Evolutionary conservation across 2,888 invertebrate genomes (phyloP), one percentile per base, ranked within the genome.

Genomic region (Lasioglossum vierecki): DNA sequence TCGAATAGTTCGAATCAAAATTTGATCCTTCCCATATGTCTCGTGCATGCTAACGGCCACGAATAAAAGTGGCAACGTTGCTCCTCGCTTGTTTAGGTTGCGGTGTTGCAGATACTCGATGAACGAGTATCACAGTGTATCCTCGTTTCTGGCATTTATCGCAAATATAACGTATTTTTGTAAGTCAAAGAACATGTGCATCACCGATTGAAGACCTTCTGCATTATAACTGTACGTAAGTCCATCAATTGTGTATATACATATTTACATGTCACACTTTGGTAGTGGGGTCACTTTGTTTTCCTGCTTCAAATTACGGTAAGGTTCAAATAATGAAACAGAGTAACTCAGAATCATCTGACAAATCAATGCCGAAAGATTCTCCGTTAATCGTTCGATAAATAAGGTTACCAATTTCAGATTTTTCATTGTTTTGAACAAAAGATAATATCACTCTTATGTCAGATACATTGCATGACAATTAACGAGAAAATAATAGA

Each of bases 81-180:
- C 91, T 77, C 30, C 81, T 89, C 90, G 88, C 90, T 91, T 92
- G 91, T 90, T 93, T 89, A 90, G 85, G 83, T 85, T 90, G 93
- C 93, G 89, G 86, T 85, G 93, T 92, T 93, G 92, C 89, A 91
- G 89, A 88, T 91, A 76, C 82, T 88, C 88, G 89, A 86, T 89
- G 88, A 81, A 91, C 88, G 88, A 87, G 90, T 89, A 91, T 89
- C 89, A 89, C 86, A 87, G 91, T 89, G 89, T 84, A 86, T 87
- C 89, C 85, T 83, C 80, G 84, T 85, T 91, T 91, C 81, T 88
- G 77, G 78, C 76, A 84, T 91, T 91, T 89, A 81, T 78, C 60
- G 75, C 83, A 91, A 91, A 90, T 86, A 90, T 82, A 85, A 83
- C 86, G 76, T 79, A 81, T 88, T 88, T 91, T 83, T 82, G 60